A percentile compares a stretch with the other conserved stretches of the same genome.
These are phyloP conservation scores for Tetrax tetrax DNA, from an alignment of 2,113 vertebrate species.

Conservation along the genomic window DNA sequence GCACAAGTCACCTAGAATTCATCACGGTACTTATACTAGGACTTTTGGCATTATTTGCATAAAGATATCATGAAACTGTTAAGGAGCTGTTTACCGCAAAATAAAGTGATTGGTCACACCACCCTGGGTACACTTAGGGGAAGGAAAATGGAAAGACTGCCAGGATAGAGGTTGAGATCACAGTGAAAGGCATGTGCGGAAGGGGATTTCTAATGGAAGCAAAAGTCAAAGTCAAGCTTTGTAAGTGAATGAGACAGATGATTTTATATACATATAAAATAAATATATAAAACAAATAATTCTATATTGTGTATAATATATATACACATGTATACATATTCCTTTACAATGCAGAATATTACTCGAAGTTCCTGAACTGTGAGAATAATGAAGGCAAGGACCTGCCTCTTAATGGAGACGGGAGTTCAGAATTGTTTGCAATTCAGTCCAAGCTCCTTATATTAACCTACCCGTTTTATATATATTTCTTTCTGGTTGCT, in stretches of 20 bases:
- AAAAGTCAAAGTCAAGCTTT: not conserved
- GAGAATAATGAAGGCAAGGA: not conserved
- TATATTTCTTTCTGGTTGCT: not conserved
- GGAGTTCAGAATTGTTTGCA: not conserved
- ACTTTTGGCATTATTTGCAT: not conserved
- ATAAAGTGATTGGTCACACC: not conserved
- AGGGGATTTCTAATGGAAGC: not conserved
- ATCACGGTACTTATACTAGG: not conserved
- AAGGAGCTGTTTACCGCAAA: not conserved
- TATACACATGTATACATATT: not conserved
- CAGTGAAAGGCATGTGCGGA: not conserved
- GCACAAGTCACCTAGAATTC: not conserved
- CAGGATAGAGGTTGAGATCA: not conserved
- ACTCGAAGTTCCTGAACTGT: not conserved
- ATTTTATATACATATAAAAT: not conserved
- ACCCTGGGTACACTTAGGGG: accelerated
- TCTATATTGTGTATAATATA: too few relatives aligned
- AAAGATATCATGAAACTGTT: not conserved
- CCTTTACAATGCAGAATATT: not conserved
- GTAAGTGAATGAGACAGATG: not conserved
- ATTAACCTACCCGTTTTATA: not conserved
- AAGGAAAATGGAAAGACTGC: not conserved
- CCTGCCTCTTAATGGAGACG: not conserved
- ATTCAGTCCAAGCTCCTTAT: not conserved
- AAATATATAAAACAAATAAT: not conserved